Base-by-base conservation (phyloP, 2,888 invertebrate species). In the Trissoscelio sp. region DNA sequence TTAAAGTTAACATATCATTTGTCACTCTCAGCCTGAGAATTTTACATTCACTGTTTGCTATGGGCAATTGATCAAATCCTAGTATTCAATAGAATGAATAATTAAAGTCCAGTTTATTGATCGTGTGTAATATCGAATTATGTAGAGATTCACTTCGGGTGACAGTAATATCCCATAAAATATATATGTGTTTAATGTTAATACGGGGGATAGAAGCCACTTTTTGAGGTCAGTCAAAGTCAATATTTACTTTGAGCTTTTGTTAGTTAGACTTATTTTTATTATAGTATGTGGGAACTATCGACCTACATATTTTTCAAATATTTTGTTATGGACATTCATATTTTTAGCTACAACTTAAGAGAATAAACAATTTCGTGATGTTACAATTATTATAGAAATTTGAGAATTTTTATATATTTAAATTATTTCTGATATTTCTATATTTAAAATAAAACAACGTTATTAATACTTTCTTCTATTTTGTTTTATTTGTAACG, bases 221-320 rank as follows among this genome's bases (percentile, higher is more conserved):
- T 64, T 69, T 74, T 80, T 64, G 55, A 62, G 73, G 53, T 69
- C 79, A 67, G 37, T 42, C 46, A 11, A 46, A 53, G 74, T 57
- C 46, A 74, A 80, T 80, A 80, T 80, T 80, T 62, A 44, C 57
- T 69, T 42, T 55, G 34, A 64, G 69, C 62, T 48, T 64, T 60
- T 18, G n/a, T 14, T 58, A 18, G 9, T 22, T 58, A 18, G 58
- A 11, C 12, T 42, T 28, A 39, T 20, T 60, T 73, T 58, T 74
- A 57, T 69, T 79, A 67, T 74, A 60, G 12, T 14, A 4, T 39
- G 39, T 79, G 58, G 48, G 46, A 79, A 53, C 55, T n/a, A 18
- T 34, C 44, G 48, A 58, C 60, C 51, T 31, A 67, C 16, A 22
- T 31, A 6, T n/a, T 20, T 57, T n/a, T 11, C 1, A 16, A 39